phyloP scores from a whole-genome alignment of 2,113 vertebrate species.

The Zapornia atra region DNA sequence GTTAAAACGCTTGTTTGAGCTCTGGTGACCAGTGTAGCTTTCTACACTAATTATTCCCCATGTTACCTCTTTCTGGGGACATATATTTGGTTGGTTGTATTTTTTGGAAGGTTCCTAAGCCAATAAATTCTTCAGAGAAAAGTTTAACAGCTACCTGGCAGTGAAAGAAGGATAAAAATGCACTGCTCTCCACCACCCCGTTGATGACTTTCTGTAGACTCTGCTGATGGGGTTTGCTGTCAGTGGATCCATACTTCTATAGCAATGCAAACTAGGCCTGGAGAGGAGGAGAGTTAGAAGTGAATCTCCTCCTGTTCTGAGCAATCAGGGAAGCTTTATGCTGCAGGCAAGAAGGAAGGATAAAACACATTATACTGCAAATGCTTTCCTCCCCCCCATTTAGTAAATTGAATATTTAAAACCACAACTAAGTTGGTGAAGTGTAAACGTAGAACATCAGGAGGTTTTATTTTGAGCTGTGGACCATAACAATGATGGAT shows the following conservation, averaged over 20 bases:
- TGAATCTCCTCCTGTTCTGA: background rate
- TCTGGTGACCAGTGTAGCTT: background rate
- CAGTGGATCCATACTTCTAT: background rate
- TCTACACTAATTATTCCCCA: background rate
- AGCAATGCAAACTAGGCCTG: background rate
- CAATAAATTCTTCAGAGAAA: slow-evolving; percentile 34
- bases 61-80: background rate
- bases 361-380: background rate
- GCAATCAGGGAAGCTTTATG: background rate
- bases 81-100: background rate
- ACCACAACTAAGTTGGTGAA: background rate
- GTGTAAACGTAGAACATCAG: background rate
- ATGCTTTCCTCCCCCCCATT: background rate
- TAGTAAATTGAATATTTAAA: background rate
- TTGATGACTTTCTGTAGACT: background rate
- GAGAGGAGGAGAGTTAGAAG: background rate
- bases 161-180: background rate
- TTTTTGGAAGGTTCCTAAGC: background rate
- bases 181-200: background rate
- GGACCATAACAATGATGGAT: background rate
- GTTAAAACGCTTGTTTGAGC: background rate
- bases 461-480: background rate
- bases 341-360: background rate
- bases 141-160: slow-evolving; percentile 26
- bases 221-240: background rate